Evolutionary conservation across 2,888 invertebrate genomes (phyloP), one percentile per base, ranked within the genome.

Genomic region (Eilema sororculum): DNA sequence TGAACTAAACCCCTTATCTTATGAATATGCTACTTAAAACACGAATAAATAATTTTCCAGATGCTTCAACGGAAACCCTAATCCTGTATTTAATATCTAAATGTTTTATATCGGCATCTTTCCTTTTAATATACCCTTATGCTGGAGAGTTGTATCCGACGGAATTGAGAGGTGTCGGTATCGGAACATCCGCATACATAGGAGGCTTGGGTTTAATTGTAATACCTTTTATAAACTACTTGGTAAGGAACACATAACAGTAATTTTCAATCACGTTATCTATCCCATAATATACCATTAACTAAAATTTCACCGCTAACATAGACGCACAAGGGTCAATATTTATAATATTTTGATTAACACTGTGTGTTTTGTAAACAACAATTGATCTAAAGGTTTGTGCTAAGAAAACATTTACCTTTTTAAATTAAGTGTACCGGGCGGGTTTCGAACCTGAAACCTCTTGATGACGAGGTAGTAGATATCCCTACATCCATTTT

Each of bases 111-210:
- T 98, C 98, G 1, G 98, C 98, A 9, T 98, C 98, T 9, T 99
- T 98, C 93, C 95, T 98, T 70, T 98, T 98, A 76, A 98, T 99
- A 83, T 99, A 98, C 90, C 98, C 98, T 0, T 98, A 98, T 90
- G 98, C 98, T 80, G 98, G 98, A 13, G 99, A 99, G 93, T 90
- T 99, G 28, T 98, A 98, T 91, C 99, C 99, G 1, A 99, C 98
- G 3, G 98, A 98, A 89, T 96, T 98, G 62, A 96, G 99, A 82
- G 98, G 98, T 3, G 96, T 98, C 69, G 99, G 98, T 22, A 98
- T 99, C 81, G 98, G 98, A 63, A 97, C 98, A 68, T 98, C 98
- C 1, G 98, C 98, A 22, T 98, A 99, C 88, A 97, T 98, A 79
- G 98, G 98, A 67, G 98, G 98, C 67, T 94, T 98, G 76, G 99